phyloP scores from a whole-genome alignment of 2,888 invertebrate genomes.

The Cynaeus angustus region DNA sequence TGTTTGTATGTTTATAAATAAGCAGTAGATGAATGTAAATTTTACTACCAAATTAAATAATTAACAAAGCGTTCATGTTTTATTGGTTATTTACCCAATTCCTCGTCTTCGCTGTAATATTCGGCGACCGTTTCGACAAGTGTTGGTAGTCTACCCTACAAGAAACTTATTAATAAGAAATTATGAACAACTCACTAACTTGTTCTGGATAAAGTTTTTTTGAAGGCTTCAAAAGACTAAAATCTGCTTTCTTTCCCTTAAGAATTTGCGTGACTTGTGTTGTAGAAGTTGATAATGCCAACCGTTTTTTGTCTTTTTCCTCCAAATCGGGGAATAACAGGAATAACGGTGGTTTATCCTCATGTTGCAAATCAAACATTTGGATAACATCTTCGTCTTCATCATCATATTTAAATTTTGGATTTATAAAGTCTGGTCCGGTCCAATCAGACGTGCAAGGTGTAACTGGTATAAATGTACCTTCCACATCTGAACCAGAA shows the following conservation, averaged over 20 bases:
- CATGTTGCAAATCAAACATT: constrained; percentile 55
- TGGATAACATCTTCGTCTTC: constrained; percentile 57
- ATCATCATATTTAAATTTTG: constrained; percentile 52
- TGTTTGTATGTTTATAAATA: constrained; percentile 54
- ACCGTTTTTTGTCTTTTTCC: constrained; percentile 51
- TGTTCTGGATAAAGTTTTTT: constrained; percentile 52
- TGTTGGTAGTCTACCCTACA: constrained; percentile 30
- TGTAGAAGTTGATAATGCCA: constrained; percentile 52
- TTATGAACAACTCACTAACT: neutral
- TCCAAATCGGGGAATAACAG: constrained; percentile 62
- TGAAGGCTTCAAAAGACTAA: constrained; percentile 58
- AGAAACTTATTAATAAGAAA: constrained; percentile 8
- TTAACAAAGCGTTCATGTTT: constrained; percentile 15
- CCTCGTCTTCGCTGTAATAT: neutral
- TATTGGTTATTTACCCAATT: constrained; percentile 13
- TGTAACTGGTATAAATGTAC: constrained; percentile 66
- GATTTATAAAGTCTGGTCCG: constrained; percentile 68
- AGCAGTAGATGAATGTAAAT: constrained; percentile 48
- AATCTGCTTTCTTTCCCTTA: constrained; percentile 64
- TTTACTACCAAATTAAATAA: constrained; percentile 50
- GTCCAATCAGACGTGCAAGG: constrained; percentile 74
- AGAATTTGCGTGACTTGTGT: constrained; percentile 61
- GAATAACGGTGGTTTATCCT: constrained; percentile 57
- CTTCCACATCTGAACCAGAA: constrained; percentile 50
- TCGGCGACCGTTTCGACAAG: constrained; percentile 13